Conservation (phyloP, 1,140 invertebrate genomes). For the Ceratina japonica region DNA sequence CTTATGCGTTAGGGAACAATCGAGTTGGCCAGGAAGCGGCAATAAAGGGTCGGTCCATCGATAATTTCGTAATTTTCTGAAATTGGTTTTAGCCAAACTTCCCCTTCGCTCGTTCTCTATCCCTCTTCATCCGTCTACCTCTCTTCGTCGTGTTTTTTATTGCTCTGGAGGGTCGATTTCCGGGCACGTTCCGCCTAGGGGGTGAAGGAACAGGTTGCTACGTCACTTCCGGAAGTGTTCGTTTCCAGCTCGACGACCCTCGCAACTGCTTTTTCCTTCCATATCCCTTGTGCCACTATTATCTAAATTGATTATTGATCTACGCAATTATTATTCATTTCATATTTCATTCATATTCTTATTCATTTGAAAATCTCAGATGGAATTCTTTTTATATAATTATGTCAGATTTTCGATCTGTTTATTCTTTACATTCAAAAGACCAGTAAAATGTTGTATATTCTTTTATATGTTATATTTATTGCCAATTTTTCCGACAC, state of each 20-base stretch:
- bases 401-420: too few relatives aligned
- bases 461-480: too few relatives aligned
- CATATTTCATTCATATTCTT: too few relatives aligned
- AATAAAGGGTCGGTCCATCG: slow-evolving; percentile 41
- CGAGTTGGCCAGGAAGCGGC: slow-evolving; percentile 18
- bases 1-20: slow-evolving; percentile 21
- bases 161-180: slow-evolving; percentile 55
- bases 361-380: too few relatives aligned
- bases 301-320: background rate
- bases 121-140: background rate
- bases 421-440: too few relatives aligned
- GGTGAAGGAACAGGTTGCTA: slow-evolving; percentile 49
- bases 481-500: too few relatives aligned
- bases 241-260: slow-evolving; percentile 34
- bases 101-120: background rate
- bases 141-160: background rate
- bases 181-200: slow-evolving; percentile 52
- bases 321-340: too few relatives aligned
- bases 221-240: slow-evolving; percentile 67
- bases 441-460: too few relatives aligned
- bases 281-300: background rate
- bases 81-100: slow-evolving; percentile 52
- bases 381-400: too few relatives aligned
- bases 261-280: slow-evolving; percentile 3
- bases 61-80: slow-evolving; percentile 64